These are phyloP conservation scores for Eucriotettix oculatus DNA, from an alignment of 2,888 invertebrate genomes.

Conservation along the genomic window DNA sequence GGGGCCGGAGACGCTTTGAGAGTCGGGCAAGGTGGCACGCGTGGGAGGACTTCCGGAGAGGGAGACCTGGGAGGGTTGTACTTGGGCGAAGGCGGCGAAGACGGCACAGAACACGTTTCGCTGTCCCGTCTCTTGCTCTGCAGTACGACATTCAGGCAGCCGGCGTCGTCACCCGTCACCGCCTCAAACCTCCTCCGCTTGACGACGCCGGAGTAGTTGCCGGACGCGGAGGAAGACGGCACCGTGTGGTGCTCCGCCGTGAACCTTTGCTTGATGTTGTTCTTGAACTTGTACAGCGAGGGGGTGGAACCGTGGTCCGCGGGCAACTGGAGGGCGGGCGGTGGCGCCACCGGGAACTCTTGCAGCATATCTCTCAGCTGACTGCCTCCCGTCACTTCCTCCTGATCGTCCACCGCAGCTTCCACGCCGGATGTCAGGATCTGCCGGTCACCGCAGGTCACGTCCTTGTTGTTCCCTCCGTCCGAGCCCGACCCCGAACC, in stretches of 20 bases:
- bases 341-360: neutral
- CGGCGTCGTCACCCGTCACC: neutral
- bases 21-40: neutral
- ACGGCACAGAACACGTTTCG: conserved; percentile 8
- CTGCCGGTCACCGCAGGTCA: neutral
- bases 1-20: neutral
- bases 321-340: neutral
- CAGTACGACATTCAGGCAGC: neutral
- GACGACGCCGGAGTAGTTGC: neutral
- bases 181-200: neutral
- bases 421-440: neutral
- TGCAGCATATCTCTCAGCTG: conserved; percentile 27
- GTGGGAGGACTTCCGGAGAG: conserved; percentile 2
- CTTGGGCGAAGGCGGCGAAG: neutral
- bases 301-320: neutral
- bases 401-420: neutral
- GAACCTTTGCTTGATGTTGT: conserved; percentile 81
- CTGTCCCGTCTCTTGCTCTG: conserved; percentile 8
- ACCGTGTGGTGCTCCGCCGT: conserved; percentile 21
- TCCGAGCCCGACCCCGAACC: neutral
- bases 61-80: neutral
- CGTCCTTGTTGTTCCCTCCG: neutral
- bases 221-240: neutral
- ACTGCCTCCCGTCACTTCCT: neutral
- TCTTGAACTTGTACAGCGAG: conserved; percentile 72